Conservation (phyloP, 37 sponge, comb jelly and placozoan genomes). For the Spongia lamella region DNA sequence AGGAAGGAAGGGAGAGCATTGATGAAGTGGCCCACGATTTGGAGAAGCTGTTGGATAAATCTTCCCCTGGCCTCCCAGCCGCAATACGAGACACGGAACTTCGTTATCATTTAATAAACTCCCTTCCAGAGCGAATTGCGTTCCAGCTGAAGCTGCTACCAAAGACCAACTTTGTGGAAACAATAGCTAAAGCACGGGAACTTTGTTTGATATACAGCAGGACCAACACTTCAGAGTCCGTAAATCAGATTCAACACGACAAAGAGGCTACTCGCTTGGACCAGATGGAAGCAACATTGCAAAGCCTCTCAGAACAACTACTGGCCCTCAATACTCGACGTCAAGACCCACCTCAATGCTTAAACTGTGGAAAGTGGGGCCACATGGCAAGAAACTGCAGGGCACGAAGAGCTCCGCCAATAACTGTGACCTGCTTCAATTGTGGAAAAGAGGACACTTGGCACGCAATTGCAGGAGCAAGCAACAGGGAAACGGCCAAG, state of each 20-base stretch:
- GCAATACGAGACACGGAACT: neutral
- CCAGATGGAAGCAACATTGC: no score
- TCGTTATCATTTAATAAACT: neutral
- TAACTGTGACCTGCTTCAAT: no score
- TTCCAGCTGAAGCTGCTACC: conserved; percentile 17
- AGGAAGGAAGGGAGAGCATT: neutral
- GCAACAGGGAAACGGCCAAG: no score
- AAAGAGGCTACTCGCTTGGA: neutral
- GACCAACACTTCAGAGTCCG: neutral
- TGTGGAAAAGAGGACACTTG: no score
- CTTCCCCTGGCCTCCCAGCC: neutral
- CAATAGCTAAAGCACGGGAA: conserved; percentile 7
- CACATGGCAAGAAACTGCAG: conserved; percentile 11
- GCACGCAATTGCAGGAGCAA: no score
- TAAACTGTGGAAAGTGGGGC: neutral
- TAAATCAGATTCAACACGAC: neutral
- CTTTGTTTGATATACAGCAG: neutral
- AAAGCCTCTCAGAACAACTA: neutral
- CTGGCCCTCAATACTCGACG: neutral
- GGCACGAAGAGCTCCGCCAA: no score
- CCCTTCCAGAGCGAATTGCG: no score
- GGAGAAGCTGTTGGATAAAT: no score
- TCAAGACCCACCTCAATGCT: neutral
- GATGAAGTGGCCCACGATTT: no score
- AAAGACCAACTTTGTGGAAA: neutral